These are phyloP conservation scores for Phengaris alcon DNA, from an alignment of 2,888 invertebrate genomes.

Conservation along the genomic window DNA sequence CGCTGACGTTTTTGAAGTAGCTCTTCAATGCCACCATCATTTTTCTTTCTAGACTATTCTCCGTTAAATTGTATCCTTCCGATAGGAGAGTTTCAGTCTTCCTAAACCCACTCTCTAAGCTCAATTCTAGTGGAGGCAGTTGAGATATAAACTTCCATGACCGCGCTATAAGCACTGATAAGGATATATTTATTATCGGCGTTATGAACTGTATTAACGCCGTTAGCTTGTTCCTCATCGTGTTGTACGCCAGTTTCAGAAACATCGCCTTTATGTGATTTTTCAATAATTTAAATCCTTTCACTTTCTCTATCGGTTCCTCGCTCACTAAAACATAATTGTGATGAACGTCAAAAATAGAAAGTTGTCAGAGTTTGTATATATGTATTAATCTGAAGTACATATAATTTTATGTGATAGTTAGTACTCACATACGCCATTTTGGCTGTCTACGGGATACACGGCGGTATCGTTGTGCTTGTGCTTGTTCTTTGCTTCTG, in stretches of 20 bases:
- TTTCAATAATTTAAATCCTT: conserved; percentile 58
- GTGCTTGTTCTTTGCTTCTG: conserved; percentile 46
- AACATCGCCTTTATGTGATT: conserved; percentile 74
- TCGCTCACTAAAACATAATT: conserved; percentile 47
- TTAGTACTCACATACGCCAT: conserved; percentile 37
- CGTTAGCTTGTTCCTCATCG: conserved; percentile 63
- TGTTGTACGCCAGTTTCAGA: conserved; percentile 61
- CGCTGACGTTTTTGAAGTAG: conserved; percentile 53
- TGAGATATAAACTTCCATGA: conserved; percentile 73
- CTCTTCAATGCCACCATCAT: conserved; percentile 59
- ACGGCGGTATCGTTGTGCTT: conserved; percentile 47
- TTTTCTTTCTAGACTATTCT: conserved; percentile 50
- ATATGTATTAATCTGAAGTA: too few species aligned
- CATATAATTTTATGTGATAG: not conserved
- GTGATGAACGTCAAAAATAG: conserved; percentile 1
- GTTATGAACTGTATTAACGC: conserved; percentile 67
- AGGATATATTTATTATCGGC: conserved; percentile 66
- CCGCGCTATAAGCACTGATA: conserved; percentile 66
- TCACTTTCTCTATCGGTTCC: conserved; percentile 62
- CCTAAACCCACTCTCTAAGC: conserved; percentile 66
- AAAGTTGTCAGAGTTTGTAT: too few species aligned
- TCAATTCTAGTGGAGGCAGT: conserved; percentile 80
- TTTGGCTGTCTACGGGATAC: conserved; percentile 47
- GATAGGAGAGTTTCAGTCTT: conserved; percentile 62
- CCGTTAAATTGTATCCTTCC: conserved; percentile 48